Evolutionary conservation across 1,140 invertebrate genomes (phyloP).

Genomic region (Heliconius eleuchia): DNA sequence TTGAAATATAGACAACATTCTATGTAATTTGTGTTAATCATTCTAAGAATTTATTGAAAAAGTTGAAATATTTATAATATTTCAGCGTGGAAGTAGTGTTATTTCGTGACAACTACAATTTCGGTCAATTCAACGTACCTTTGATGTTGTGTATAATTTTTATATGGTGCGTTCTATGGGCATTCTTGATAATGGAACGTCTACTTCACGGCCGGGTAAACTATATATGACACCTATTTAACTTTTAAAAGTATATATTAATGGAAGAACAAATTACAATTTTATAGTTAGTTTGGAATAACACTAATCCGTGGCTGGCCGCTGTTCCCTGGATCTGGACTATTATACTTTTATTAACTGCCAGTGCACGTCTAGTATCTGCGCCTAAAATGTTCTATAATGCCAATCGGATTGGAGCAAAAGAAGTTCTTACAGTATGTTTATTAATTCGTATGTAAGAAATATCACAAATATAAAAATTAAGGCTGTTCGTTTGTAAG

Average conservation of each 20-base stretch:
- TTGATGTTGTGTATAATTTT: constrained; percentile 49
- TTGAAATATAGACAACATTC: neutral
- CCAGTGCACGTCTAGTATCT: constrained; percentile 41
- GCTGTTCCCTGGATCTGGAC: constrained; percentile 62
- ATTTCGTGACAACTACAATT: constrained; percentile 47
- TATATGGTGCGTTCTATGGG: constrained; percentile 59
- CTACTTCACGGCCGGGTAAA: constrained; percentile 51
- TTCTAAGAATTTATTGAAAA: neutral
- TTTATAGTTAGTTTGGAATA: constrained; percentile 68
- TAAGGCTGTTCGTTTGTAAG: neutral
- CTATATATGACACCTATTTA: neutral
- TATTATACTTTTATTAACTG: constrained; percentile 42
- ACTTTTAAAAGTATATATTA: neutral
- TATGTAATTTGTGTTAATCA: neutral
- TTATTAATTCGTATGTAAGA: neutral
- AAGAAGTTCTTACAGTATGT: constrained; percentile 59
- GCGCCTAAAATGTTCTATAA: constrained; percentile 46
- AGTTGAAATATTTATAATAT: neutral
- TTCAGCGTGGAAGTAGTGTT: constrained; percentile 65
- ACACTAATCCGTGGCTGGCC: constrained; percentile 54
- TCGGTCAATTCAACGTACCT: constrained; percentile 53
- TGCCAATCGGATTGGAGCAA: constrained; percentile 53
- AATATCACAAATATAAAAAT: neutral
- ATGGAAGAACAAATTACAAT: neutral
- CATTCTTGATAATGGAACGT: constrained; percentile 52